Evolutionary conservation across 2,797 vertebrate genomes (phyloP).

Genomic region (Enteromius mattozi): DNA sequence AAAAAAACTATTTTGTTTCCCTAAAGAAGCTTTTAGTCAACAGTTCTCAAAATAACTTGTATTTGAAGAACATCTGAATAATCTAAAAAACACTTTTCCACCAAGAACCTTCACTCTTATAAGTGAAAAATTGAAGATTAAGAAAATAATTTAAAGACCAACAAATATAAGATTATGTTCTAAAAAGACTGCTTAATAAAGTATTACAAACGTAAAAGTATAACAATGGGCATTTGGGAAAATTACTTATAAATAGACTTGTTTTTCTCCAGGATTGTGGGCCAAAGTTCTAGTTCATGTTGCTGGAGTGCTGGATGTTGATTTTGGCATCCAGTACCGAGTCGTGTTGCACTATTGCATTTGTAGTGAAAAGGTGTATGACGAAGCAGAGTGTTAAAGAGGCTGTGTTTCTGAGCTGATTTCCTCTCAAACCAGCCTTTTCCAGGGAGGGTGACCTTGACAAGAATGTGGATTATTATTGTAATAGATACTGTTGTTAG

Average conservation of each 20-base stretch:
- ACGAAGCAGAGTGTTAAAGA: constrained; percentile 28
- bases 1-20: neutral
- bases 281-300: constrained; percentile 35
- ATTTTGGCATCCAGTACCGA: constrained; percentile 1
- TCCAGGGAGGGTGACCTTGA: constrained; percentile 77
- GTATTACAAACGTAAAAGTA: neutral
- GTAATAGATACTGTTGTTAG: constrained; percentile 80
- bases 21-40: neutral
- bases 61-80: too few relatives aligned
- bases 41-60: neutral
- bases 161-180: neutral
- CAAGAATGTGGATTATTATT: constrained; percentile 81
- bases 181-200: neutral
- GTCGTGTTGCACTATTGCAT: constrained; percentile 12
- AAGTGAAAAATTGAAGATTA: neutral
- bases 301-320: constrained; percentile 27
- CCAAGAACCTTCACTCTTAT: too few relatives aligned
- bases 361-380: constrained; percentile 33
- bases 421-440: constrained; percentile 51
- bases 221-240: constrained; percentile 19
- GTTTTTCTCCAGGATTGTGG: constrained; percentile 26
- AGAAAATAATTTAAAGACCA: neutral
- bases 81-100: too few relatives aligned
- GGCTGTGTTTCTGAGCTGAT: constrained; percentile 40
- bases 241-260: constrained; percentile 35